Evolutionary conservation across 2,113 vertebrate species (phyloP).

Genomic region (Papio anubis): DNA sequence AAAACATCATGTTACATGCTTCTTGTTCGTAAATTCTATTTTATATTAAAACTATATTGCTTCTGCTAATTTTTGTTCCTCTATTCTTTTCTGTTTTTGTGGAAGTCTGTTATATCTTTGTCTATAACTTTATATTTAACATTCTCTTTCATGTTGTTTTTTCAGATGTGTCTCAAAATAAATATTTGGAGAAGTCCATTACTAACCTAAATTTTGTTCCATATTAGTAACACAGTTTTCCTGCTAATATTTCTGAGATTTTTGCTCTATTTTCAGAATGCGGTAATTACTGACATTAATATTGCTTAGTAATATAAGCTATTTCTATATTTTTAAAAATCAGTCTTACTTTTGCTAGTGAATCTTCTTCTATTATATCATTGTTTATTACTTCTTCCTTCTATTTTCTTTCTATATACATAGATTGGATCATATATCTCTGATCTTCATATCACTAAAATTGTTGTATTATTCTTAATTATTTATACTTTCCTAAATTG

Average conservation of each 20-base stretch:
- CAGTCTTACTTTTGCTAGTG: not conserved
- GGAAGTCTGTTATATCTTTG: not conserved
- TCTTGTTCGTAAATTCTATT: conserved; percentile 15
- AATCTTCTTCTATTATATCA: not conserved
- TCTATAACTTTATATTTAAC: not conserved
- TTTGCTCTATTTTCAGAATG: not conserved
- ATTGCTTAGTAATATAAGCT: not conserved
- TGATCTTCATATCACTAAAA: not conserved
- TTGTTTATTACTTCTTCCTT: not conserved
- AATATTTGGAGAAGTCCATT: not conserved
- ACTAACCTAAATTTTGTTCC: not conserved
- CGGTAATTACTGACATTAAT: conserved; percentile 25
- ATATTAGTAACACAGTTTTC: not conserved
- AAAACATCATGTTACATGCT: not conserved
- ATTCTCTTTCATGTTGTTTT: not conserved
- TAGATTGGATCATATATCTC: not conserved
- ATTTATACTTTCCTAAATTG: not conserved
- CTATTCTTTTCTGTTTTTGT: not conserved
- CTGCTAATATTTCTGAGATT: conserved; percentile 12
- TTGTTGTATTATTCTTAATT: not conserved
- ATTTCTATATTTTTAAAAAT: not conserved
- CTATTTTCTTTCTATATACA: not conserved
- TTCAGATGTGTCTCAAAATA: not conserved
- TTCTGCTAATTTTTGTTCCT: not conserved
- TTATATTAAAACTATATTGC: not conserved